Evolutionary conservation across 37 sponge, comb jelly and placozoan genomes (phyloP).

Genomic region (Geodia barretti): DNA sequence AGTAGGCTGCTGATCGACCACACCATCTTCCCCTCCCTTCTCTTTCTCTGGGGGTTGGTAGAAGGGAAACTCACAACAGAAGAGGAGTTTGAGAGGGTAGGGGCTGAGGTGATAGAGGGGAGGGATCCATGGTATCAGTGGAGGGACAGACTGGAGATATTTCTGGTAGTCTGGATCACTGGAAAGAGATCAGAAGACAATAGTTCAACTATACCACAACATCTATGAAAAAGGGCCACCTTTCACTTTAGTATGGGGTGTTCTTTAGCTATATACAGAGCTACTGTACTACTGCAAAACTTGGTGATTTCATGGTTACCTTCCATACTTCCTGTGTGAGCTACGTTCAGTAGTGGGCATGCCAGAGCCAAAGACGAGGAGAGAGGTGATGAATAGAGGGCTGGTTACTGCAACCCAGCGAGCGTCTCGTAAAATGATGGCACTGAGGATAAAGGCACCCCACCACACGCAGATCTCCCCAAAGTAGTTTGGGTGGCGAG

Average conservation of each 20-base stretch:
- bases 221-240: background rate
- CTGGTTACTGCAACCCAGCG: conserved; percentile 40
- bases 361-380: conserved; percentile 47
- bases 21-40: too few species aligned
- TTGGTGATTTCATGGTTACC: conserved; percentile 11
- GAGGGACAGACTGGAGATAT: conserved; percentile 22
- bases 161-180: conserved; percentile 29
- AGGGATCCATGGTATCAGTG: conserved; percentile 29
- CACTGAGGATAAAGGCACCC: conserved; percentile 39
- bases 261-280: too few species aligned
- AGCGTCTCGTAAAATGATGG: conserved; percentile 1
- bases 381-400: conserved; percentile 40
- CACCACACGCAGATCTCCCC: conserved; percentile 66
- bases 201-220: background rate
- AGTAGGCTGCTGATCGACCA: too few species aligned
- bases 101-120: conserved; percentile 15
- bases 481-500: conserved; percentile 76
- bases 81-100: conserved; percentile 17
- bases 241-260: too few species aligned
- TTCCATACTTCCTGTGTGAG: conserved; percentile 24
- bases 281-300: background rate
- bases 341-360: conserved; percentile 57
- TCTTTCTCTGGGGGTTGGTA: too few species aligned
- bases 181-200: too few species aligned
- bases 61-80: conserved; percentile 55